Percentiles rank a stretch among this genome's conserved stretches.
These are phyloP conservation scores for Pteruthius melanotis DNA, from an alignment of 2,113 vertebrate genomes.

Conservation along the genomic window DNA sequence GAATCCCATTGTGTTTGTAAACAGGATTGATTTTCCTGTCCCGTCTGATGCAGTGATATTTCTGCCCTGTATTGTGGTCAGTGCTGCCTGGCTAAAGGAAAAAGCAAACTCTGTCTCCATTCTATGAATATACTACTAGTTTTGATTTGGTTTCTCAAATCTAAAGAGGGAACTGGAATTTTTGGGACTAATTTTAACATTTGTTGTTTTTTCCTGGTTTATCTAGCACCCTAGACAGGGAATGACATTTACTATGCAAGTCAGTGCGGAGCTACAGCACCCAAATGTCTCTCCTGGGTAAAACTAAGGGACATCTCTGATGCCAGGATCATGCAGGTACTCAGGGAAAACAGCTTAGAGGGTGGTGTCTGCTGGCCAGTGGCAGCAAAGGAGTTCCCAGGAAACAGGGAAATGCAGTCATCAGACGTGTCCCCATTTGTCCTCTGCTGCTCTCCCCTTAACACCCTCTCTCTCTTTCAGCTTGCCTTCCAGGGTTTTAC, in stretches of 20 bases:
- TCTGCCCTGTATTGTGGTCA: not conserved
- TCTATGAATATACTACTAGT: not conserved
- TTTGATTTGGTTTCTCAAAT: not conserved
- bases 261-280: not conserved
- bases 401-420: not conserved
- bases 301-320: not conserved
- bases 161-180: not conserved
- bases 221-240: not conserved
- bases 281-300: not conserved
- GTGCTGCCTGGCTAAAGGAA: not conserved
- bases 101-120: not conserved
- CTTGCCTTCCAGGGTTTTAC: slow-evolving; percentile 88
- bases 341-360: not conserved
- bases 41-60: not conserved
- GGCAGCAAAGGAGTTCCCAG: not conserved
- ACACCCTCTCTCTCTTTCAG: slow-evolving; percentile 68
- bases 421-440: fast-evolving
- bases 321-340: not conserved
- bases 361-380: not conserved
- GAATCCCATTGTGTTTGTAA: not conserved
- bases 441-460: not conserved
- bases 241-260: not conserved
- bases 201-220: not conserved
- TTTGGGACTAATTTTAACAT: not conserved
- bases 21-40: slow-evolving; percentile 12